Base-by-base conservation (phyloP, 2,797 vertebrate genomes). In the Argentina silus region DNA sequence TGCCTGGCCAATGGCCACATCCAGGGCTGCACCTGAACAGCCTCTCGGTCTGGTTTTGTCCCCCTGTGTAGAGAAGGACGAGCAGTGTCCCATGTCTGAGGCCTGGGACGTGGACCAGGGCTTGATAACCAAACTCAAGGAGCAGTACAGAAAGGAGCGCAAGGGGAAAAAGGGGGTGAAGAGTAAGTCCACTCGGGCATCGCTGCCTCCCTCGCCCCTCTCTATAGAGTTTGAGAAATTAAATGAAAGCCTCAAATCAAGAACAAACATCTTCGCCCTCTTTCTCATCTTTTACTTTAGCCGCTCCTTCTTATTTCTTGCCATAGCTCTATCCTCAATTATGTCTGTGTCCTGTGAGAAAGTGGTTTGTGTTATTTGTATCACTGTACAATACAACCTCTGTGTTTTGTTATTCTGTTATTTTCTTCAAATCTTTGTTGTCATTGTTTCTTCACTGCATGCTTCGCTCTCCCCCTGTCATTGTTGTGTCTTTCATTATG, bases 71-170 rank as follows among this genome's bases (percentile, higher is more conserved):
- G 98, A 99, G 90, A 98, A 98, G 95, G 96, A 99, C 94, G 97
- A 98, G 93, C 95, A 96, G 85, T 95, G 95, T 94, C 95, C 96
- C 91, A 94, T 95, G 91, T 95, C 96, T 89, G 98, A 99, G 95
- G 95, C 97, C 89, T 99, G 98, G 98, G 98, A 99, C 88, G 97
- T 99, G 96, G 98, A 99, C 96, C 97, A 97, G 95, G 96, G 96
- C 94, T 93, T 98, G 94, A 98, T 99, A 95, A 97, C 96, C 94
- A 98, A 99, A 95, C 98, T 99, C 93, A 99, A 99, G 97, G 98
- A 99, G 92, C 96, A 98, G 94, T 99, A 99, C 98, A 99, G 95
- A 96, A 99, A 99, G 97, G 98, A 99, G 92, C 97, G 98, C 94
- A 99, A 98, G 94, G 97, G 97, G 90, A 99, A 99, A 95, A 99